phyloP scores from a whole-genome alignment of 2,888 invertebrate species.

The Sinelater perroti region DNA sequence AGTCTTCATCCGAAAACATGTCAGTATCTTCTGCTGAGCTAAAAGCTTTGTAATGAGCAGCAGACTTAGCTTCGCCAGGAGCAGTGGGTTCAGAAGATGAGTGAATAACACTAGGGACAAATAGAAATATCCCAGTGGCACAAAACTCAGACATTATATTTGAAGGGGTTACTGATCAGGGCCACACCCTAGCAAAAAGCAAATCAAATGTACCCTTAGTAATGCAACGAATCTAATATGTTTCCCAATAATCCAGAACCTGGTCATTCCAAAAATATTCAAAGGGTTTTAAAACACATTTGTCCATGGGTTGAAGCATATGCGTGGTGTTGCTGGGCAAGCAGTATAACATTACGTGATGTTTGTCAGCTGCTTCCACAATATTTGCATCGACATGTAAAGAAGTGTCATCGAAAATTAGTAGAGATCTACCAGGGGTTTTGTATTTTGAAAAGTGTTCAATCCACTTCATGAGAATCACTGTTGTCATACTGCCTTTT shows the following conservation, averaged over 20 bases:
- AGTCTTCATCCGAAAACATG: no score
- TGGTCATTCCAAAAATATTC: constrained; percentile 54
- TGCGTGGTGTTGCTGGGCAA: constrained; percentile 55
- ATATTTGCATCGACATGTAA: constrained; percentile 49
- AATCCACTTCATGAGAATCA: constrained; percentile 35
- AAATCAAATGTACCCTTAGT: no score
- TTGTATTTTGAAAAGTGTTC: constrained; percentile 47
- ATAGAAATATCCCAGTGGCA: no score
- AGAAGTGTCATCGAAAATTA: constrained; percentile 51
- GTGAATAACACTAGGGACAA: no score
- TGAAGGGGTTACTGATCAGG: no score
- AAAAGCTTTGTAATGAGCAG: no score
- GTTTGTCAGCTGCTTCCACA: constrained; percentile 48
- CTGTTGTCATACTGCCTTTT: constrained; percentile 48
- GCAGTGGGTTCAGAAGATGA: no score
- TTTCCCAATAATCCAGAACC: constrained; percentile 48
- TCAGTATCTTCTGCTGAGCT: no score
- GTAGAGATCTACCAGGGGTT: constrained; percentile 39
- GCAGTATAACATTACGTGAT: constrained; percentile 50
- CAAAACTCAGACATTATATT: no score
- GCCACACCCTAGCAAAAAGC: no score
- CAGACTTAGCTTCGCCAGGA: no score
- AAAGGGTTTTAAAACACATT: constrained; percentile 49
- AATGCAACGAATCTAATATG: constrained; percentile 43
- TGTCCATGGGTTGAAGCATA: constrained; percentile 54